Conservation (phyloP, 2,113 vertebrate species). For the Salvelinus namaycush region DNA sequence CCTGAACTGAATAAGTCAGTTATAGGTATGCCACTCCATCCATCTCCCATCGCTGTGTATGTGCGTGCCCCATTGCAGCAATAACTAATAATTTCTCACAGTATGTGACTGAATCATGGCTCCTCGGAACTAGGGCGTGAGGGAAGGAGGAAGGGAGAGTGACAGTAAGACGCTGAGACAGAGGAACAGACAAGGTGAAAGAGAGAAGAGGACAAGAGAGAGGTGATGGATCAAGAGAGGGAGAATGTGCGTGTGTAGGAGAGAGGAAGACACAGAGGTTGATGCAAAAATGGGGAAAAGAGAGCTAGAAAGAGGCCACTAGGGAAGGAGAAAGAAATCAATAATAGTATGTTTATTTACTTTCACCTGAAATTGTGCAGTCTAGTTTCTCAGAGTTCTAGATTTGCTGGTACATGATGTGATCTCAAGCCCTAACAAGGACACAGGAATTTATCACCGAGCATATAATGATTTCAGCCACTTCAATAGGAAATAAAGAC, state of each 20-base stretch:
- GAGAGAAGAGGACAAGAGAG: background rate
- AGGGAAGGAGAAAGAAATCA: background rate
- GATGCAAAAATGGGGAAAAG: constrained; percentile 26
- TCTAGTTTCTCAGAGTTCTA: background rate
- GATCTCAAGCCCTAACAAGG: background rate
- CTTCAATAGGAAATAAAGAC: constrained; percentile 1
- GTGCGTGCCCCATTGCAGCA: background rate
- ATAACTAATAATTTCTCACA: background rate
- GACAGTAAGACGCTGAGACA: background rate
- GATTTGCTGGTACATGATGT: constrained; percentile 3
- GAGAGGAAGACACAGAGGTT: background rate
- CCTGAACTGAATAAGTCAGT: constrained; percentile 30
- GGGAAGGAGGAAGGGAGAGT: background rate
- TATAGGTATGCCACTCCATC: constrained; percentile 20
- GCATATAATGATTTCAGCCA: constrained; percentile 1
- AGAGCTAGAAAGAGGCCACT: background rate
- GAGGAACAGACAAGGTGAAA: background rate
- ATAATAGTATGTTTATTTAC: background rate
- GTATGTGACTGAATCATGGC: constrained; percentile 6
- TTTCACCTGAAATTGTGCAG: background rate
- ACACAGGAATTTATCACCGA: background rate
- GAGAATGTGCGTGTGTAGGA: background rate
- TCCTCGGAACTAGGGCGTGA: background rate
- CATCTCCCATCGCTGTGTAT: constrained; percentile 11
- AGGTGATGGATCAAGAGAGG: too few species aligned